Conservation (phyloP, 92 coral and sea anemone genomes). For the Epizoanthus fatuus region DNA sequence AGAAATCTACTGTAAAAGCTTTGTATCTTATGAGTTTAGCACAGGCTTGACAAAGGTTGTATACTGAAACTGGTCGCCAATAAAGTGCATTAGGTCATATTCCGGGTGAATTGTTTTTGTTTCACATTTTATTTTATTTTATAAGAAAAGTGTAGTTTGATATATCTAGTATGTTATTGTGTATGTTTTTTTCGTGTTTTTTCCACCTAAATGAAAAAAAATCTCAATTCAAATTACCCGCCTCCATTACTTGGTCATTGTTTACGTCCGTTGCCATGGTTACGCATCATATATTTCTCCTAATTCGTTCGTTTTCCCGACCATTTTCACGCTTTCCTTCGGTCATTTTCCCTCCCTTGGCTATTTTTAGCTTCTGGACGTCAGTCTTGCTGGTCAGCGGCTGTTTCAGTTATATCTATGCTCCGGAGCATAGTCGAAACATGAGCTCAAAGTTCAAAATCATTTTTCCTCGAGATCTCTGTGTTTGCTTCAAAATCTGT, state of each 20-base stretch:
- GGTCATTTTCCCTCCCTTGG: not conserved
- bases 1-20: too few relatives aligned
- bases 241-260: not conserved
- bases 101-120: too few relatives aligned
- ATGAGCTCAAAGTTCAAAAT: not conserved
- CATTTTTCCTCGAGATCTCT: not conserved
- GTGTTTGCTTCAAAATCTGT: not conserved
- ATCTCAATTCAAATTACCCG: not conserved
- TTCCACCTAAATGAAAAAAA: not conserved
- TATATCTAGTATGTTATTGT: not conserved
- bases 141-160: conserved; percentile 10
- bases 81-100: too few relatives aligned
- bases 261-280: conserved; percentile 3
- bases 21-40: too few relatives aligned
- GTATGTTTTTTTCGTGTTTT: conserved; percentile 3
- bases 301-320: not conserved
- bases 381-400: conserved; percentile 5
- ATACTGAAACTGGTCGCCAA: too few relatives aligned
- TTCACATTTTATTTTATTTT: not conserved
- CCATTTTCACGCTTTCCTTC: conserved; percentile 6
- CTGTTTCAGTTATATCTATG: conserved; percentile 8
- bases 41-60: too few relatives aligned
- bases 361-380: not conserved
- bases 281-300: not conserved
- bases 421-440: not conserved